A percentile compares a stretch with the other conserved stretches of the same genome.
These are phyloP conservation scores for Vultur gryphus DNA, from an alignment of 2,797 vertebrate genomes.

Conservation along the genomic window DNA sequence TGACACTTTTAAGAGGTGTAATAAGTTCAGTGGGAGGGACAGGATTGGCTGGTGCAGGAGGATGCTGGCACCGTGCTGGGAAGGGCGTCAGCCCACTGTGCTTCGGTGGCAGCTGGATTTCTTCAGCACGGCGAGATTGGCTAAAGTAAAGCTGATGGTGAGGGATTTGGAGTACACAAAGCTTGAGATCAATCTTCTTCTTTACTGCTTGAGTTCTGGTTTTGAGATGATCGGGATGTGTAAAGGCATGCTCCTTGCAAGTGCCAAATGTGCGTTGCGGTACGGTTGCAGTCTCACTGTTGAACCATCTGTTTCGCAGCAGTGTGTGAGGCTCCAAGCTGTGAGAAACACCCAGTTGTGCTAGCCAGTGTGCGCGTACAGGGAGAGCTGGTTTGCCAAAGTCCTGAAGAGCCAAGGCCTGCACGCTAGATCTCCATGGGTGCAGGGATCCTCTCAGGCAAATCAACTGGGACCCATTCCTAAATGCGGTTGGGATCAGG, in stretches of 20 bases:
- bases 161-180: background rate
- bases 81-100: background rate
- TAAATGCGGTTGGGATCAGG: background rate
- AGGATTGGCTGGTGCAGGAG: background rate
- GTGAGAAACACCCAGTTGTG: background rate
- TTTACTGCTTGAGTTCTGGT: background rate
- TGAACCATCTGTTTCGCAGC: background rate
- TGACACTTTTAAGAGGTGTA: background rate
- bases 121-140: background rate
- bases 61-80: background rate
- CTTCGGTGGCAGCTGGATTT: background rate
- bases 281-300: background rate
- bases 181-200: background rate
- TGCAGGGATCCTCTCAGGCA: background rate
- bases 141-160: background rate
- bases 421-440: background rate
- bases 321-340: background rate
- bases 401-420: background rate
- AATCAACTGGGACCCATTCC: background rate
- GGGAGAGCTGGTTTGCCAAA: background rate
- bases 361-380: accelerated
- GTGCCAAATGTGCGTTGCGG: accelerated
- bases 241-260: background rate
- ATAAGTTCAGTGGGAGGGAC: background rate
- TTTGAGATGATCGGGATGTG: background rate